Evolutionary conservation across 2,888 invertebrate genomes (phyloP), one percentile per base, ranked within the genome.

Genomic region (Habrosyne pyritoides): DNA sequence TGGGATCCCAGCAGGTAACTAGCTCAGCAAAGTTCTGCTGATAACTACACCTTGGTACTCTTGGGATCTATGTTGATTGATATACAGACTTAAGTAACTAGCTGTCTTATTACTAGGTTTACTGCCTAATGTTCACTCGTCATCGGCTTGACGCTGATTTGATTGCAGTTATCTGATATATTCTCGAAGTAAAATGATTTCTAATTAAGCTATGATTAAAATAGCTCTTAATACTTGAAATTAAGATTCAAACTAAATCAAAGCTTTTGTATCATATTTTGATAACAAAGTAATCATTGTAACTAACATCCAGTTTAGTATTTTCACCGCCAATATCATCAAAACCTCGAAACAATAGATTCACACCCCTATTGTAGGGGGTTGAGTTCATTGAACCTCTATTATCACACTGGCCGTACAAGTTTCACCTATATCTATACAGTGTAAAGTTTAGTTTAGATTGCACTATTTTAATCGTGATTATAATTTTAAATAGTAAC

Each of bases 341-440:
- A 68, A 69, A 71, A 67, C 76, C 61, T 59, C 72, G 67, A 79
- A 83, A 86, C 84, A 86, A 86, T 82, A 67, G 76, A 64, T 69
- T 75, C 67, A 71, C 79, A 79, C 82, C 84, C 85, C 69, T 77
- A 59, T 58, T 60, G 60, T 66, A 73, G 76, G 81, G 83, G 73
- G 71, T 66, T 58, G 63, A 71, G 85, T 77, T 82, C 81, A 76
- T 52, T 69, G 81, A 81, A 73, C 77, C 59, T 56, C 48, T 55
- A 59, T 65, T 57, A 53, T 53, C 53, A 21, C 8, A 57, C 18
- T 4, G 21, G 14, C 52, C 53, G 61, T 42, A 57, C 57, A 47
- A 70, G 64, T 56, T 55, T 36, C 46, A 50, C 53, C 67, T 49
- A 42, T 74, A 65, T 52, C 2, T 0, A 3, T 5, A 21, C 21